Conservation (phyloP, 1,140 invertebrate species). For the Drosophila sechellia region DNA sequence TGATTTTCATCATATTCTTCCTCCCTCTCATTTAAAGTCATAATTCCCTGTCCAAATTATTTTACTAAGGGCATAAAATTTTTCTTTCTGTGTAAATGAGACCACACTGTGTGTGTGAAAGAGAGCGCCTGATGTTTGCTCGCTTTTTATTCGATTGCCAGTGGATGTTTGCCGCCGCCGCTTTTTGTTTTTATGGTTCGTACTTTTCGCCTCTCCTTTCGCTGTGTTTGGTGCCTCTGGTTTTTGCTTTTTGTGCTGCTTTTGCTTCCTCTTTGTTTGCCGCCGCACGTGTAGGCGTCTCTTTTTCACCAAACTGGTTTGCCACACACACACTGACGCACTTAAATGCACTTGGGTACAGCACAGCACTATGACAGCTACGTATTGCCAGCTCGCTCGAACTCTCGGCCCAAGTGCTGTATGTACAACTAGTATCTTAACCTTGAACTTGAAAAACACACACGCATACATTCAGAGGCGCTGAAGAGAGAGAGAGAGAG, state of each 20-base stretch:
- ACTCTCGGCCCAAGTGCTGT: slow-evolving; percentile 4
- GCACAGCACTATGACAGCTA: slow-evolving; percentile 47
- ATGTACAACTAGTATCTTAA: slow-evolving; percentile 83
- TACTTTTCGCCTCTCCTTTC: slow-evolving; percentile 46
- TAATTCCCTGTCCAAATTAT: neutral
- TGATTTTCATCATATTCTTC: too few species aligned
- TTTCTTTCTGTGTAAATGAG: neutral
- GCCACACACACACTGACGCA: slow-evolving; percentile 32
- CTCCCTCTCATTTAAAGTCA: neutral
- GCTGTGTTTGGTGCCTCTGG: slow-evolving; percentile 38
- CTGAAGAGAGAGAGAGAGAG: slow-evolving; percentile 42
- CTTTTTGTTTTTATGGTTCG: slow-evolving; percentile 34
- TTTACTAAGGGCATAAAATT: too few species aligned
- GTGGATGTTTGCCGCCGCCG: slow-evolving; percentile 53
- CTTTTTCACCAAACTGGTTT: slow-evolving; percentile 74
- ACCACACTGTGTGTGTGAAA: neutral
- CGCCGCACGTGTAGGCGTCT: slow-evolving; percentile 53
- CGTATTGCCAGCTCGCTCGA: slow-evolving; percentile 40
- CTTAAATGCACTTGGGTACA: slow-evolving; percentile 41
- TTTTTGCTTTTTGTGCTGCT: slow-evolving; percentile 36
- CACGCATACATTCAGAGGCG: slow-evolving; percentile 29
- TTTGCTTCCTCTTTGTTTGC: slow-evolving; percentile 72
- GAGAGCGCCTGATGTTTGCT: slow-evolving; percentile 16
- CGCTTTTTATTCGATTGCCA: slow-evolving; percentile 6
- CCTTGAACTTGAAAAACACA: slow-evolving; percentile 84